These are phyloP conservation scores for Melinopterus prodromus DNA, from an alignment of 2,888 invertebrate species.

Conservation along the genomic window DNA sequence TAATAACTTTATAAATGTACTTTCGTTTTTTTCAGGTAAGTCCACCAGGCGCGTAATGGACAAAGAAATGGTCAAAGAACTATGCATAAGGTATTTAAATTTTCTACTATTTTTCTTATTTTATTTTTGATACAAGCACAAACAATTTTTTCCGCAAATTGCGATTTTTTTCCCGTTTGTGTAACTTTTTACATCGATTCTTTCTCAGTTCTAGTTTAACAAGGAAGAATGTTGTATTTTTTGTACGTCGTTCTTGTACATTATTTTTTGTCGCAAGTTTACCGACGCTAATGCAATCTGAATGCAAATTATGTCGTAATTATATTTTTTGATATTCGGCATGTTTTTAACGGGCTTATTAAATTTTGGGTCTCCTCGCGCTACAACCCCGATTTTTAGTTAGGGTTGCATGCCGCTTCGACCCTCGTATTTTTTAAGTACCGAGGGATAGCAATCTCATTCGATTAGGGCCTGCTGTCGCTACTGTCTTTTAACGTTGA, in stretches of 20 bases:
- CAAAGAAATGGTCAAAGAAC: neutral
- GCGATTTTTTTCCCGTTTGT: neutral
- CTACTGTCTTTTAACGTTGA: neutral
- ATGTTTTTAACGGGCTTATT: neutral
- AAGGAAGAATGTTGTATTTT: neutral
- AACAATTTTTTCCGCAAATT: neutral
- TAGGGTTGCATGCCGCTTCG: neutral
- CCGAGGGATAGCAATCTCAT: neutral
- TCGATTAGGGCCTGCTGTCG: neutral
- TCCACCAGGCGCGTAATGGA: neutral
- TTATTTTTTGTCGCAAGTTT: neutral
- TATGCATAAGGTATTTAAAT: neutral
- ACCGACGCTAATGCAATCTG: neutral
- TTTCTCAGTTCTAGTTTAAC: neutral
- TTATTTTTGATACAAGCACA: neutral
- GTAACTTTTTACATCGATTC: neutral
- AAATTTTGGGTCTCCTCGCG: neutral
- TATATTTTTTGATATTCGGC: neutral
- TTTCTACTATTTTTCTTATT: neutral
- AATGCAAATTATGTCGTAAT: neutral
- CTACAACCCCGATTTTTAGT: neutral
- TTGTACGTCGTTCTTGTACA: neutral
- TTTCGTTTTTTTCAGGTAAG: neutral
- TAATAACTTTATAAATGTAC: neutral
- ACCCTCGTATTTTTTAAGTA: neutral